Percentiles rank a stretch among this genome's conserved stretches.
phyloP scores from a whole-genome alignment of 2,113 vertebrate genomes.

The Indicator maculatus region DNA sequence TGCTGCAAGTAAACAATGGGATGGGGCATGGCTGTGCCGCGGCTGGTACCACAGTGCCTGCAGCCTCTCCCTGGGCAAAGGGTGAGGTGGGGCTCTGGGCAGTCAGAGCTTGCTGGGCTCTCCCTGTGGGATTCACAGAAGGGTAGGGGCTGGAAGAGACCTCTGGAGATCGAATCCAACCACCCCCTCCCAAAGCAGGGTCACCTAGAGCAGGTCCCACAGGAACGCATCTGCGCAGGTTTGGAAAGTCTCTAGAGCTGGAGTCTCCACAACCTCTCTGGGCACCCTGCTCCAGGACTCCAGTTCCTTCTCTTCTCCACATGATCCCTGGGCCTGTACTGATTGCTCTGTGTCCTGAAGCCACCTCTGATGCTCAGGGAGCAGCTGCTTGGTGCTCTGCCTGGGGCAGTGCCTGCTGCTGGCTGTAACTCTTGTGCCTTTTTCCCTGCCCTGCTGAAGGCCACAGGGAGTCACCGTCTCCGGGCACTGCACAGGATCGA shows the following conservation, averaged over 20 bases:
- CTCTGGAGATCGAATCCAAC: too few species aligned
- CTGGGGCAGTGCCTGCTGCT: rapidly evolving
- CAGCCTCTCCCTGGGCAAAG: rapidly evolving
- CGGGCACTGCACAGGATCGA: slow-evolving; percentile 85
- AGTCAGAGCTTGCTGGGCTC: not conserved
- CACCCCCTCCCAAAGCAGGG: too few species aligned
- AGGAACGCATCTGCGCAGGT: too few species aligned
- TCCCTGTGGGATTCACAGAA: not conserved
- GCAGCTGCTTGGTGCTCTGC: not conserved
- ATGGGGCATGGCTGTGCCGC: rapidly evolving
- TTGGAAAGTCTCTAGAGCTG: too few species aligned
- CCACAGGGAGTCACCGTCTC: slow-evolving; percentile 80
- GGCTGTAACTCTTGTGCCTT: not conserved
- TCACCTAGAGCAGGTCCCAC: too few species aligned
- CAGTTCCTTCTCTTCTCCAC: too few species aligned
- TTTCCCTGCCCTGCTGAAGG: slow-evolving; percentile 70
- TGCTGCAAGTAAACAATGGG: rapidly evolving
- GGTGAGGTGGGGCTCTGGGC: not conserved
- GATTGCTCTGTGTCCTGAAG: not conserved
- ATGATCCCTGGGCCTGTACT: too few species aligned
- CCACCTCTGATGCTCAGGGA: not conserved
- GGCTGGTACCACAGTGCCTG: rapidly evolving
- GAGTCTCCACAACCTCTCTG: too few species aligned
- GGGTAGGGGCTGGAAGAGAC: too few species aligned
- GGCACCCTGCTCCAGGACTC: too few species aligned